Evolutionary conservation across 2,888 invertebrate species (phyloP).

Genomic region (Acrobasis suavella): DNA sequence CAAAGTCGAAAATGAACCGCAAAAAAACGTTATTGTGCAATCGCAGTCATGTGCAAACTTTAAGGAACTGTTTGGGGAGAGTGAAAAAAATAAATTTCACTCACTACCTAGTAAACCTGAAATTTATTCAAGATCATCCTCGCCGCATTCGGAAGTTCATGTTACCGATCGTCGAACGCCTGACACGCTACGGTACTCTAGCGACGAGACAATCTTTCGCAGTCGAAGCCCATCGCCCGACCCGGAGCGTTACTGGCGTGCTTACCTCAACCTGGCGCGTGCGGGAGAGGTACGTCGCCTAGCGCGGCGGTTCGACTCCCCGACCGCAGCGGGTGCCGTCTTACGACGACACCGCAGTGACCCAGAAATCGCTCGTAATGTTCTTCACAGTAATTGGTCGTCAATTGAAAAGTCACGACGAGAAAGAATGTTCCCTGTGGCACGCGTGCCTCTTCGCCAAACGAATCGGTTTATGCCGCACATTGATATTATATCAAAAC

Average conservation of each 20-base stretch:
- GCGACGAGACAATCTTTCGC: conserved; percentile 85
- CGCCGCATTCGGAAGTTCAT: conserved; percentile 77
- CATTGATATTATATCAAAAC: conserved; percentile 94
- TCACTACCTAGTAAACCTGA: conserved; percentile 76
- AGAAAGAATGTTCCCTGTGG: conserved; percentile 84
- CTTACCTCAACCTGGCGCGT: conserved; percentile 87
- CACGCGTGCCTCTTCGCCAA: conserved; percentile 83
- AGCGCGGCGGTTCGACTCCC: conserved; percentile 89
- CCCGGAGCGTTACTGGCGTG: conserved; percentile 86
- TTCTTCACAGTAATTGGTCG: conserved; percentile 75
- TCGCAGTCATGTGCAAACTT: conserved; percentile 89
- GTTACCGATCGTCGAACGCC: conserved; percentile 72
- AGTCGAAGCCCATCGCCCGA: conserved; percentile 89
- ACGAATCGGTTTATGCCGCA: conserved; percentile 92
- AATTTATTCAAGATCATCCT: conserved; percentile 75
- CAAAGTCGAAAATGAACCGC: conserved; percentile 44
- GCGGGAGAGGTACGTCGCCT: conserved; percentile 90
- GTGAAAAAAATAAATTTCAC: conserved; percentile 82
- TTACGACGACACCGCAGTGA: conserved; percentile 89
- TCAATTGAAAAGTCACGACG: conserved; percentile 69
- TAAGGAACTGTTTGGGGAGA: conserved; percentile 92
- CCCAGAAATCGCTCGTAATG: conserved; percentile 86
- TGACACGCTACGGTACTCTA: conserved; percentile 81
- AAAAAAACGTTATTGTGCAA: conserved; percentile 65
- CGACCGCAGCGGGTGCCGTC: conserved; percentile 77